Evolutionary conservation across 2,113 vertebrate species (phyloP).

Genomic region (Pteropus alecto): DNA sequence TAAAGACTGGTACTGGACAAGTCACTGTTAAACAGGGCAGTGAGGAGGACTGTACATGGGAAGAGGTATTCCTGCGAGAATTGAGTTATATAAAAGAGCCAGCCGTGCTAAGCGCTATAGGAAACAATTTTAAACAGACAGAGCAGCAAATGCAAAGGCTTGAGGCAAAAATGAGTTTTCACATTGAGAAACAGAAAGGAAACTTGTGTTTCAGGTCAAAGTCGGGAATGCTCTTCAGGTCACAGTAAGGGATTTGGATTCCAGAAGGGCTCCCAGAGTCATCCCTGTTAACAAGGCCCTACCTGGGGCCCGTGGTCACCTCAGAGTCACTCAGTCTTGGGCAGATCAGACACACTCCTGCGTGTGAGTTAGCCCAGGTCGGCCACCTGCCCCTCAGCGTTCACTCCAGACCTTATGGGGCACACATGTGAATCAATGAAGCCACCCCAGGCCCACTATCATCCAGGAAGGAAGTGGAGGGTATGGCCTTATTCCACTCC

Average conservation of each 20-base stretch:
- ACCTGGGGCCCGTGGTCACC: background rate
- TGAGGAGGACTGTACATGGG: rapidly evolving
- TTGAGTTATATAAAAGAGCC: background rate
- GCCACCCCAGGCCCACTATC: background rate
- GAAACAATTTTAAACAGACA: background rate
- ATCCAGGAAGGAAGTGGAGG: background rate
- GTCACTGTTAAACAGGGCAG: background rate
- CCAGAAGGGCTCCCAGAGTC: background rate
- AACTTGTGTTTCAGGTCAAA: background rate
- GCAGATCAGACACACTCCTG: background rate
- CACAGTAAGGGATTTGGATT: background rate
- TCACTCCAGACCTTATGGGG: background rate
- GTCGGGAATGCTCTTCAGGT: background rate
- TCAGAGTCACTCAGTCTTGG: background rate
- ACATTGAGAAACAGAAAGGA: background rate
- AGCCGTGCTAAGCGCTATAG: background rate
- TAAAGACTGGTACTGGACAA: background rate
- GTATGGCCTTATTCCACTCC: background rate
- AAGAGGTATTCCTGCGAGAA: background rate
- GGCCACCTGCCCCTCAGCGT: rapidly evolving
- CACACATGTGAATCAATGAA: background rate
- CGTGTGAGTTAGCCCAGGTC: background rate
- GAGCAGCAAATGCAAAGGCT: background rate
- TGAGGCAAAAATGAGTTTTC: background rate
- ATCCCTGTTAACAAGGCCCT: background rate